Conservation (phyloP, 2,113 vertebrate species). For the Rhea americana region DNA sequence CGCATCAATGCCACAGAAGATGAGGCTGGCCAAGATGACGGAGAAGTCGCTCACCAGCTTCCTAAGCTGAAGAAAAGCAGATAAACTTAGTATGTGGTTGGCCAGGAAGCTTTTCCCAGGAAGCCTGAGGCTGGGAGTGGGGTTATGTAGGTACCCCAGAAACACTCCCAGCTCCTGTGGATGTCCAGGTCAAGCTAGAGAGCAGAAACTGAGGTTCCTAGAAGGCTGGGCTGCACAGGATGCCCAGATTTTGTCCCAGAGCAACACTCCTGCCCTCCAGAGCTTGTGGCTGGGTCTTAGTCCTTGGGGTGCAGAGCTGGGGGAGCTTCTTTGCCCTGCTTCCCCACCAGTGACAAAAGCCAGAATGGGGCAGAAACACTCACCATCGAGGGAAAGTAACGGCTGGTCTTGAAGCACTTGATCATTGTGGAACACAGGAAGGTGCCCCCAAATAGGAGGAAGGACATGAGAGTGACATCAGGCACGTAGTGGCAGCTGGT, state of each 20-base stretch:
- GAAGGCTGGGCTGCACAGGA: too few species aligned
- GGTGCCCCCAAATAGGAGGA: constrained; percentile 79
- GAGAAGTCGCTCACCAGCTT: constrained; percentile 78
- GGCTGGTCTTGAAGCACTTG: constrained; percentile 75
- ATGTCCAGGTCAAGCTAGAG: background rate
- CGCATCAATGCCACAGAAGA: constrained; percentile 73
- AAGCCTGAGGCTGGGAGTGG: background rate
- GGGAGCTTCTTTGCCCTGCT: too few species aligned
- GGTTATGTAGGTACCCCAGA: background rate
- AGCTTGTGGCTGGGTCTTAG: background rate
- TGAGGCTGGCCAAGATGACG: constrained; percentile 76
- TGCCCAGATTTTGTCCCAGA: background rate
- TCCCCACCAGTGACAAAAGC: background rate
- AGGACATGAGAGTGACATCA: constrained; percentile 78
- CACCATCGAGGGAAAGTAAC: constrained; percentile 75
- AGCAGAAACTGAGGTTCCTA: background rate
- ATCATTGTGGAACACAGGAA: constrained; percentile 69
- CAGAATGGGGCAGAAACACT: constrained; percentile 14
- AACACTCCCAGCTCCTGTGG: background rate
- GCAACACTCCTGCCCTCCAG: background rate
- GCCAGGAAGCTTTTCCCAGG: background rate
- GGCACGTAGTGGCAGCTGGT: constrained; percentile 75
- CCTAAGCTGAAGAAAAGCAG: constrained; percentile 63
- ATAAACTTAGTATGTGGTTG: background rate
- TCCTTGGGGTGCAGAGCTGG: too few species aligned